Evolutionary conservation across 2,797 vertebrate genomes (phyloP).

Genomic region (Picus viridis): DNA sequence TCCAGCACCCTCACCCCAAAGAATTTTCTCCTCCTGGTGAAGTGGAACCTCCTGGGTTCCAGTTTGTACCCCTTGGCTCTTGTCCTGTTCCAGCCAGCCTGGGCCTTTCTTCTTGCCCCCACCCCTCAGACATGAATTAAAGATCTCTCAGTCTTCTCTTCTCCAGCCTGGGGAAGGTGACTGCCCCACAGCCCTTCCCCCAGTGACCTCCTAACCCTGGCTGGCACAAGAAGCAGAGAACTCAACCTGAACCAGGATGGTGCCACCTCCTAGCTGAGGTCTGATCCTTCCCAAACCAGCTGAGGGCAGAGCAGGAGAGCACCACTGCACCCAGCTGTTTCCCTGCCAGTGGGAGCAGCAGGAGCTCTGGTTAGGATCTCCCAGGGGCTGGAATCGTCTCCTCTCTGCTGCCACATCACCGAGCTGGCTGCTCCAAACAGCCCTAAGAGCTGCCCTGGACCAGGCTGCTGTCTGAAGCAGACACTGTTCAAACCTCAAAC

Average conservation of each 20-base stretch:
- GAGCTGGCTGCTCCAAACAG: background rate
- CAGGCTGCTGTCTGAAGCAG: background rate
- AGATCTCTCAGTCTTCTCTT: too few relatives aligned
- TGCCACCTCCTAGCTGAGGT: rapidly evolving
- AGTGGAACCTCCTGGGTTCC: too few relatives aligned
- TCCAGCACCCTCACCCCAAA: too few relatives aligned
- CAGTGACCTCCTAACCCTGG: background rate
- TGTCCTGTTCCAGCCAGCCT: too few relatives aligned
- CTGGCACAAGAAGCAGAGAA: background rate
- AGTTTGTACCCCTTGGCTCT: too few relatives aligned
- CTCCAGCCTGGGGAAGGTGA: too few relatives aligned
- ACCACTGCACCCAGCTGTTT: rapidly evolving
- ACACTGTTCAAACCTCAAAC: background rate
- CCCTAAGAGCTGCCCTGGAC: background rate
- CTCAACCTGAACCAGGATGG: background rate
- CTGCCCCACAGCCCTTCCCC: background rate
- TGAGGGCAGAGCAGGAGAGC: background rate
- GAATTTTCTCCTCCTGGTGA: too few relatives aligned
- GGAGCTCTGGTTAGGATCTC: background rate
- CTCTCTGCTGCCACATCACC: background rate
- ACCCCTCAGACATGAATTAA: too few relatives aligned
- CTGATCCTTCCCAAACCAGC: background rate
- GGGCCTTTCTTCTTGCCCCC: background rate
- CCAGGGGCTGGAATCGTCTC: background rate
- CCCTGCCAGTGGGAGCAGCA: background rate